phyloP scores from a whole-genome alignment of 2,113 vertebrate species.

The Litocranius walleri region DNA sequence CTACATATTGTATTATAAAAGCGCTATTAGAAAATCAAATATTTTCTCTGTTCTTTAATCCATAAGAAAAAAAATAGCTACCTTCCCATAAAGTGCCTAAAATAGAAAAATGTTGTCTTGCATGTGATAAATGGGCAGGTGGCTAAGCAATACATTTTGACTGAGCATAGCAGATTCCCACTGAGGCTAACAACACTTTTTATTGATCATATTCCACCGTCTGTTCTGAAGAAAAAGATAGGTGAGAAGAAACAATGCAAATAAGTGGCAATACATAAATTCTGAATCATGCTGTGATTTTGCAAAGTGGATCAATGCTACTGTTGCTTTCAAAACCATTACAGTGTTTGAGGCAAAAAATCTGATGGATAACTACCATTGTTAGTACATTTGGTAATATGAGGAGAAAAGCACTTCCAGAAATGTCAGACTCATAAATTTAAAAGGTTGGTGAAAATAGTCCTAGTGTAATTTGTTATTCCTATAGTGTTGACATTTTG shows the following conservation, averaged over 20 bases:
- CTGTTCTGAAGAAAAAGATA: constrained; percentile 78
- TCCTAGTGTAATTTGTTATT: background rate
- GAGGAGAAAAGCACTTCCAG: background rate
- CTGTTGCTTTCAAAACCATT: constrained; percentile 64
- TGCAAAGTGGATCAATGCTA: constrained; percentile 70
- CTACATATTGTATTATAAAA: background rate
- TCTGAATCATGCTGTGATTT: constrained; percentile 74
- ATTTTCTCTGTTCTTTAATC: constrained; percentile 30
- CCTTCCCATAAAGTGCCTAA: constrained; percentile 41
- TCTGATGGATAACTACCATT: constrained; percentile 24
- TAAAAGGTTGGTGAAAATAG: background rate
- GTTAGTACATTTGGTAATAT: background rate
- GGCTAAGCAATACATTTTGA: constrained; percentile 65
- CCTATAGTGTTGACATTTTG: background rate
- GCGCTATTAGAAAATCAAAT: background rate
- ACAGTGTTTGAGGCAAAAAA: constrained; percentile 54
- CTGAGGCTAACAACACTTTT: constrained; percentile 75
- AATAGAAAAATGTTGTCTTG: constrained; percentile 55
- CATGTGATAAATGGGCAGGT: constrained; percentile 75
- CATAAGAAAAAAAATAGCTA: constrained; percentile 43
- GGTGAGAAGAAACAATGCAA: constrained; percentile 78
- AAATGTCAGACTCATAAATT: constrained; percentile 19
- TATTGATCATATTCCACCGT: constrained; percentile 79
- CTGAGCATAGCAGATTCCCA: constrained; percentile 68
- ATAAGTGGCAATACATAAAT: constrained; percentile 67